phyloP scores from a whole-genome alignment of 2,888 invertebrate genomes.

The Athalia rosae region DNA sequence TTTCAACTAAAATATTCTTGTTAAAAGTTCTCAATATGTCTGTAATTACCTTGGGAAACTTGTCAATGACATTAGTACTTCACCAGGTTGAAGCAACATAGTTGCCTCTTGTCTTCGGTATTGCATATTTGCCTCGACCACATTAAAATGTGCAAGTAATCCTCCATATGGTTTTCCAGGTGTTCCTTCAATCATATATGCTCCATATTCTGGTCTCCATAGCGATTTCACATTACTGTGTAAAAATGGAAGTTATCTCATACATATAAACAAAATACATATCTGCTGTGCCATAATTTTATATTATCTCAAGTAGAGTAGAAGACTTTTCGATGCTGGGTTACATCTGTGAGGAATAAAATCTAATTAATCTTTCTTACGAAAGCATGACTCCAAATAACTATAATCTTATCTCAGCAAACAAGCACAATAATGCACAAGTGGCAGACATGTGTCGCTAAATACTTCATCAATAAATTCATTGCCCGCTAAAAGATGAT shows the following conservation, averaged over 20 bases:
- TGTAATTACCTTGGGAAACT: constrained; percentile 90
- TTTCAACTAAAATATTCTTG: too few relatives aligned
- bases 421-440: too few relatives aligned
- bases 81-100: constrained; percentile 84
- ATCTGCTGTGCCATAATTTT: not conserved
- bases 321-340: too few relatives aligned
- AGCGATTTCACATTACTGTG: constrained; percentile 83
- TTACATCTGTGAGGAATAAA: too few relatives aligned
- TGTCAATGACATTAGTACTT: constrained; percentile 92
- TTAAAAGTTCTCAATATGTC: constrained; percentile 47
- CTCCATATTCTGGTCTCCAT: constrained; percentile 98
- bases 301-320: too few relatives aligned
- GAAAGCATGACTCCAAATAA: too few relatives aligned
- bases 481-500: not conserved
- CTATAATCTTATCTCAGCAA: too few relatives aligned
- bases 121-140: constrained; percentile 98
- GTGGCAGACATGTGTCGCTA: too few relatives aligned
- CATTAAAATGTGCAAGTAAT: constrained; percentile 95
- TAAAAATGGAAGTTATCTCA: constrained; percentile 39
- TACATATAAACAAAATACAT: not conserved
- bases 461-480: too few relatives aligned
- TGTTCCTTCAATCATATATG: constrained; percentile 99
- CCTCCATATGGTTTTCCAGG: constrained; percentile 98
- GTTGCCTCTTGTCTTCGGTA: constrained; percentile 90
- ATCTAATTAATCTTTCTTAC: too few relatives aligned